Base-by-base conservation (phyloP, 2,113 vertebrate species). In the Micronisus gabar region DNA sequence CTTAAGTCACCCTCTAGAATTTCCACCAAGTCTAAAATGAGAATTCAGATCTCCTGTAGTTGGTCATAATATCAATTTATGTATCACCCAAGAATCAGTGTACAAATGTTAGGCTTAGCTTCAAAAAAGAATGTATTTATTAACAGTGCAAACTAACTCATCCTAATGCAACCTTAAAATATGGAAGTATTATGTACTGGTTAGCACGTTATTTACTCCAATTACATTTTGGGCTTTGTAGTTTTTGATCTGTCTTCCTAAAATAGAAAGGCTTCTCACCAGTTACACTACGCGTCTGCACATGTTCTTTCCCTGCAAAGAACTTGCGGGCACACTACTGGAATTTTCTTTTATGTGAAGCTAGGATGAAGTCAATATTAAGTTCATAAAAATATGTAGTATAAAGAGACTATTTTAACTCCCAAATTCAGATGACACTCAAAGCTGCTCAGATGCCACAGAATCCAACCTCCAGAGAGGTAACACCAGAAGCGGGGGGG, bases 141-240 rank as follows among this genome's bases (percentile, higher is more conserved):
- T 84, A 68, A 30, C 1, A 0, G 8, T 29, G 9, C 17, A 65
- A 75, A 73, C 19, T 18, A 73, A 62, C 22, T 63, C 19, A 41
- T 26, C 17, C 32, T 47, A 86, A 52, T 7, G 14, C 6, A 73
- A n/a, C 4, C 27, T 79, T 72, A 80, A 95, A 72, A 66, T 17
- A 48, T 1, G 0, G 15, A 48, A 74, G 6, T 13, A 67, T 19
- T 50, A 29, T 0, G 11, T 18, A 36, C 5, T 32, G 20, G 23
- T 63, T 52, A 70, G 41, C 20, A 78, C 10, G 30, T 36, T 43
- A 65, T 40, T 71, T 59, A 68, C 18, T 43, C 29, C 17, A 78
- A 62, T 21, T 58, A 70, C 6, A 70, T 50, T 81, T 55, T 50
- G 26, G 1, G 1, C 10, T 84, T 27, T 4, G 7, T 8, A 50